Evolutionary conservation across 1,140 invertebrate genomes (phyloP).

Genomic region (Nomia melanderi): DNA sequence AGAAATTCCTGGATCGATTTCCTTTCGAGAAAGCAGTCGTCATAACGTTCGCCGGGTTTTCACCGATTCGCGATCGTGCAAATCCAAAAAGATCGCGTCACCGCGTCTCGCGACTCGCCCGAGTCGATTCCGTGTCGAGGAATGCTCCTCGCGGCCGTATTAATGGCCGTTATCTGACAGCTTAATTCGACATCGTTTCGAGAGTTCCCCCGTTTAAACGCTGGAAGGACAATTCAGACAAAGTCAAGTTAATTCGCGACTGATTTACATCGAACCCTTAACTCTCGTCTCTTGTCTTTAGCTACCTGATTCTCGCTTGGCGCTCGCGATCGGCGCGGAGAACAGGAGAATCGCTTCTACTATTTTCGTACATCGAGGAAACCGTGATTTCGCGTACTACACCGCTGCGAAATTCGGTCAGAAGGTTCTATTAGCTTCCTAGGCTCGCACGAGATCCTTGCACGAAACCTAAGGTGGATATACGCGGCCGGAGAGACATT

Average conservation of each 20-base stretch:
- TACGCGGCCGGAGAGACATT: constrained; percentile 10
- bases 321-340: too few species aligned
- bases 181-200: constrained; percentile 34
- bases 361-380: neutral
- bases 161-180: constrained; percentile 29
- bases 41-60: neutral
- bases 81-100: neutral
- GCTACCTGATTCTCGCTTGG: neutral
- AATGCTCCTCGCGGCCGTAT: constrained; percentile 1
- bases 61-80: too few species aligned
- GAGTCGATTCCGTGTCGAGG: neutral
- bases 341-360: too few species aligned
- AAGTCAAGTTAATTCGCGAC: constrained; percentile 39
- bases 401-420: neutral
- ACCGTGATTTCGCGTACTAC: neutral
- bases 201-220: constrained; percentile 25
- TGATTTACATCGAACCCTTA: constrained; percentile 32
- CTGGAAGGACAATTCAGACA: constrained; percentile 21
- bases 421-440: neutral
- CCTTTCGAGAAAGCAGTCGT: neutral
- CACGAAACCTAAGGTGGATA: neutral
- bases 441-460: neutral
- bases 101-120: neutral
- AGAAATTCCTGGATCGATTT: neutral
- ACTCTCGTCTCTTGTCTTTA: neutral